A percentile compares a stretch with the other conserved stretches of the same genome.
Conservation (phyloP, 2,113 vertebrate species). For the Corythornis vintsioides region DNA sequence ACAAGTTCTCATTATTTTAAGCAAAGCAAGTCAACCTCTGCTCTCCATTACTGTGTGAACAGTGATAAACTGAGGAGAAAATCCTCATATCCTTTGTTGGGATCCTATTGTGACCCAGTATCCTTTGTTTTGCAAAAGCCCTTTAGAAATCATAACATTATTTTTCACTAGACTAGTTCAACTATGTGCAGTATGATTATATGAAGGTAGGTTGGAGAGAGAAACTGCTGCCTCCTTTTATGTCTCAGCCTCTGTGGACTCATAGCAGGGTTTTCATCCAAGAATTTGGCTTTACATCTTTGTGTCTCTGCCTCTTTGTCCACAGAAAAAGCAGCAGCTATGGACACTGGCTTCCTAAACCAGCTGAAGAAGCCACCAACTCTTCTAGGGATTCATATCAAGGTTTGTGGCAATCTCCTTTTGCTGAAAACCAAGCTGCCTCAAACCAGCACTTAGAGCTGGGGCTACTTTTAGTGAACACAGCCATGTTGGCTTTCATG, state of each 20-base stretch:
- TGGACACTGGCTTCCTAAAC: neutral
- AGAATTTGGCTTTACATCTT: neutral
- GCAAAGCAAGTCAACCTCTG: neutral
- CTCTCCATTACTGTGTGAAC: neutral
- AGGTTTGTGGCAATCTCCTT: neutral
- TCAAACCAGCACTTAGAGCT: neutral
- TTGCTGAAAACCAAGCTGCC: neutral
- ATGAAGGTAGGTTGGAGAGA: neutral
- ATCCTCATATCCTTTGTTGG: neutral
- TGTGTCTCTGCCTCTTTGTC: neutral
- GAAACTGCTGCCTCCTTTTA: neutral
- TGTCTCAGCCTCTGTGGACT: neutral
- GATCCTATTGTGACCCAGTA: neutral
- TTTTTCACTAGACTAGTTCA: neutral
- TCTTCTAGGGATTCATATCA: neutral
- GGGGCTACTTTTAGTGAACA: neutral
- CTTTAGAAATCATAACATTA: neutral
- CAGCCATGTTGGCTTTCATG: neutral
- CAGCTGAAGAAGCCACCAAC: neutral
- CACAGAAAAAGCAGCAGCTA: neutral
- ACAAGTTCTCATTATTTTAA: conserved; percentile 9
- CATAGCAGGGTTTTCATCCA: neutral
- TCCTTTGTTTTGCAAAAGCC: neutral
- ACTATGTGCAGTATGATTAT: neutral
- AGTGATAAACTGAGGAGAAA: neutral